Conservation (phyloP, 1,140 invertebrate species). For the Oedothorax gibbosus region DNA sequence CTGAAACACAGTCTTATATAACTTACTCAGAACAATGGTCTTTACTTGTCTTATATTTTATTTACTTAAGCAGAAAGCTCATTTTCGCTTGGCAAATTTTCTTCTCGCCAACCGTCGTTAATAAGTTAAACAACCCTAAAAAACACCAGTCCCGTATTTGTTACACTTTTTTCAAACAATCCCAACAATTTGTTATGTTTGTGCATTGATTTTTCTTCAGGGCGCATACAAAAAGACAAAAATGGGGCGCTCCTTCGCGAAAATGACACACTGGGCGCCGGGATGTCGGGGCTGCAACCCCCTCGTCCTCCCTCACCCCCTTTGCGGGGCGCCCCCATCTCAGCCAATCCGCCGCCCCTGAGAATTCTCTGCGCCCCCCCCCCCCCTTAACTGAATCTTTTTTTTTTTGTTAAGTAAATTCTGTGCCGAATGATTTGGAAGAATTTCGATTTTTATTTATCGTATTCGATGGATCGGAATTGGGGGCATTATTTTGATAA, state of each 20-base stretch:
- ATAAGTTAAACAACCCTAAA: no score
- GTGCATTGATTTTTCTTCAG: slow-evolving; percentile 42
- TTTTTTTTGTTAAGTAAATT: slow-evolving; percentile 42
- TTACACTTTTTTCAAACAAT: no score
- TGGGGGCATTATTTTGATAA: no score
- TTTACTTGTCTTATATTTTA: no score
- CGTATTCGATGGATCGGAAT: no score
- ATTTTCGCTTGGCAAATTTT: no score
- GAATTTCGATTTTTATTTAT: background rate
- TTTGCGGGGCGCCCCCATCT: background rate
- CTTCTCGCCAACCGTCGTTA: no score
- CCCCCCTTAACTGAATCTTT: background rate
- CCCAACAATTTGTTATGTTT: slow-evolving; percentile 36
- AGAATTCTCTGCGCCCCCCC: background rate
- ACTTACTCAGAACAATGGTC: no score
- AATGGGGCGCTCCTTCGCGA: slow-evolving; percentile 41
- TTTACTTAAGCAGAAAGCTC: no score
- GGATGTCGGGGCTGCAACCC: slow-evolving; percentile 24
- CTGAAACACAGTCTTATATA: no score
- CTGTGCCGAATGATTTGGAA: slow-evolving; percentile 1
- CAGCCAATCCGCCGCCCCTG: background rate
- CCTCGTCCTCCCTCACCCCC: background rate
- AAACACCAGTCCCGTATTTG: no score
- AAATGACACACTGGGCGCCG: slow-evolving; percentile 50
- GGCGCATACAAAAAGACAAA: slow-evolving; percentile 37